These are phyloP conservation scores for Hoplostethus atlanticus DNA, from an alignment of 2,797 vertebrate species.

Conservation along the genomic window DNA sequence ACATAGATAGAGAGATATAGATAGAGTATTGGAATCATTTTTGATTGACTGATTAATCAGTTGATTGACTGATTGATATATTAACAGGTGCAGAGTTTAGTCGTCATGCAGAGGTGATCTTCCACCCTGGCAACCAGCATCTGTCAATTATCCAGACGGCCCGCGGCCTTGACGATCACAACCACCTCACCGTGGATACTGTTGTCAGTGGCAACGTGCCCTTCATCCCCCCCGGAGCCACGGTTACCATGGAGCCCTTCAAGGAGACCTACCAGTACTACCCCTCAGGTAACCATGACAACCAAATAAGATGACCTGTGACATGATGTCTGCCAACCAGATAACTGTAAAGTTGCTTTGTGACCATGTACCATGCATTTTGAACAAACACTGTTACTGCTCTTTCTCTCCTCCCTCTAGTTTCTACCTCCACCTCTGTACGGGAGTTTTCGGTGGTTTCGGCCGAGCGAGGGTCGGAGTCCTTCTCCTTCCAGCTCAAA, in stretches of 20 bases:
- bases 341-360: too few species aligned
- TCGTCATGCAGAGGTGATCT: conserved; percentile 87
- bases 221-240: conserved; percentile 84
- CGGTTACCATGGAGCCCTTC: conserved; percentile 89
- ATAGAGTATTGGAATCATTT: not conserved
- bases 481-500: conserved; percentile 86
- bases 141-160: conserved; percentile 89
- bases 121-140: conserved; percentile 89
- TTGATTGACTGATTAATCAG: not conserved
- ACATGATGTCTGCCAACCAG: not conserved
- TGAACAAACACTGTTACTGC: not conserved
- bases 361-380: too few species aligned
- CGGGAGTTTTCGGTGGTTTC: conserved; percentile 85
- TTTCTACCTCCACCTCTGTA: conserved; percentile 86
- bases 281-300: conserved; percentile 85
- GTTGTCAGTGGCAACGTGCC: conserved; percentile 89
- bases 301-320: not conserved
- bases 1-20: conserved; percentile 11
- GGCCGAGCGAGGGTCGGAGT: conserved; percentile 81
- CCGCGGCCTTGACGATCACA: conserved; percentile 89
- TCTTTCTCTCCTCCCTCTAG: conserved; percentile 66
- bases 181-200: conserved; percentile 90
- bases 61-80: conserved; percentile 1
- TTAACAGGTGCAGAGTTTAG: conserved; percentile 90
- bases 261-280: conserved; percentile 92